phyloP scores from a whole-genome alignment of 2,113 vertebrate genomes.

The Nannospalax galili region DNA sequence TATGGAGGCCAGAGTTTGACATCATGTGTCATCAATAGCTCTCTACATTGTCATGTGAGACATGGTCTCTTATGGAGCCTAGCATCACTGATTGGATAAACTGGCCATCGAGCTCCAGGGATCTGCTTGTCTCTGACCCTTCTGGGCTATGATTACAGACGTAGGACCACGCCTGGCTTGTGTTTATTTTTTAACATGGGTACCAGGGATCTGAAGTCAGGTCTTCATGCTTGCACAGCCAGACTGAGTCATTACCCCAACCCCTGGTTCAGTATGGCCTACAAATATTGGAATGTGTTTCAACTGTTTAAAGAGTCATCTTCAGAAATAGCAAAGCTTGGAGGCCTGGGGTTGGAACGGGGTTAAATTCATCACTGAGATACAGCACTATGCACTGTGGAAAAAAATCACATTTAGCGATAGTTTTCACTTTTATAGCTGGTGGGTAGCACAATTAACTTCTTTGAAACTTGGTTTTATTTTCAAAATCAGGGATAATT shows the following conservation, averaged over 20 bases:
- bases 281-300: neutral
- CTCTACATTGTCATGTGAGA: neutral
- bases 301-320: neutral
- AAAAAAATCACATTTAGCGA: neutral
- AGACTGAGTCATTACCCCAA: neutral
- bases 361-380: neutral
- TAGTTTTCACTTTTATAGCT: neutral
- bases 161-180: neutral
- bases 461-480: neutral
- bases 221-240: neutral
- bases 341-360: neutral
- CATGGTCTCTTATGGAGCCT: no score
- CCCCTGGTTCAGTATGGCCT: neutral
- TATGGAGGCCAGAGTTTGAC: neutral
- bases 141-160: neutral
- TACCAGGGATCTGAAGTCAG: neutral
- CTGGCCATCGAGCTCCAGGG: no score
- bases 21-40: neutral
- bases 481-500: neutral
- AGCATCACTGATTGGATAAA: neutral
- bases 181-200: neutral
- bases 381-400: neutral
- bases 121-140: neutral
- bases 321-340: neutral
- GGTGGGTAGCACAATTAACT: no score